Percentiles rank a stretch among this genome's conserved stretches.
These are phyloP conservation scores for Scaeva pyrastri DNA, from an alignment of 2,888 invertebrate genomes.

Conservation along the genomic window DNA sequence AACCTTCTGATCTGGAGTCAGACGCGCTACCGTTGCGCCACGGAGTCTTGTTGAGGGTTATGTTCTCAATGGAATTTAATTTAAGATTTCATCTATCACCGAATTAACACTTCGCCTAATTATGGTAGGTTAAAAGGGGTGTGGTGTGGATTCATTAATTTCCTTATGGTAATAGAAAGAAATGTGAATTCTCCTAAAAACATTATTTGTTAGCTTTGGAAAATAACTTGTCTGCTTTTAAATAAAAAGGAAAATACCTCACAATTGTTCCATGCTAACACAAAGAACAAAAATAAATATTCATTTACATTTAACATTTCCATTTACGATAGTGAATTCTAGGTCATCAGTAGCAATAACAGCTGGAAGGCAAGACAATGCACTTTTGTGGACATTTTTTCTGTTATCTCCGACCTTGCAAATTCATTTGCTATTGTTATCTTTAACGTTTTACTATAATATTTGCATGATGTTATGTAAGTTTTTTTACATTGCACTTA, in stretches of 20 bases:
- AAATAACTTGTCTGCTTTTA: too few relatives aligned
- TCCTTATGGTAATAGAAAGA: too few relatives aligned
- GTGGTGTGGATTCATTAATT: too few relatives aligned
- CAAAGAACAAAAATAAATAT: background rate
- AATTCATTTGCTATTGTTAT: background rate
- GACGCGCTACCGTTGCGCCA: conserved; percentile 83
- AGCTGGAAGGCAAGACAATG: conserved; percentile 1
- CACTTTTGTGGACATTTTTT: background rate
- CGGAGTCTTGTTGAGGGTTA: conserved; percentile 77
- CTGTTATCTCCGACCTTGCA: conserved; percentile 10
- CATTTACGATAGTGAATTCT: conserved; percentile 15
- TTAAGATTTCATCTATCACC: background rate
- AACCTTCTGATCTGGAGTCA: conserved; percentile 83
- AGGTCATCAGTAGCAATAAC: background rate
- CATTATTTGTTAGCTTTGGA: too few relatives aligned
- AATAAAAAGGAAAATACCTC: background rate
- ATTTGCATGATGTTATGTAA: background rate
- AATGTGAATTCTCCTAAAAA: too few relatives aligned
- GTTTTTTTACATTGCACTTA: too few relatives aligned
- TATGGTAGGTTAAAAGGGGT: too few relatives aligned
- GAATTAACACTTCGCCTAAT: background rate
- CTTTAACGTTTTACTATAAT: background rate
- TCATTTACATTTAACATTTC: too few relatives aligned
- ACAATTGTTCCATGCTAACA: background rate
- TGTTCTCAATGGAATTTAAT: conserved; percentile 8